These are phyloP conservation scores for Ondatra zibethicus DNA, from an alignment of 2,113 vertebrate species.

Conservation along the genomic window DNA sequence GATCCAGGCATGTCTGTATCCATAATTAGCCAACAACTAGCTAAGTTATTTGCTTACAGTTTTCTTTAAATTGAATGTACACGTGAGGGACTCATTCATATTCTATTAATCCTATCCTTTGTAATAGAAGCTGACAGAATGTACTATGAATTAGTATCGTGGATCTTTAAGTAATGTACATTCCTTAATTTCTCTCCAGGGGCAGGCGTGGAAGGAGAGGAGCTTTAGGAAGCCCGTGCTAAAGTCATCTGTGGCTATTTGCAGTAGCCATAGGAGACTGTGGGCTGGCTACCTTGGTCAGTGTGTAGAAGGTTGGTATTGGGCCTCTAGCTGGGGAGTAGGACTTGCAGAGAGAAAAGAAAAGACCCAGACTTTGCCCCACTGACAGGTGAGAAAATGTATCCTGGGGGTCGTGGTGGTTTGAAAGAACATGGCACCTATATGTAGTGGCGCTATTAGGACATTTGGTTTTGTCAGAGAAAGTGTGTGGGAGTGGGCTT, in stretches of 20 bases:
- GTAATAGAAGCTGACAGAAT: neutral
- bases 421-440: no score
- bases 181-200: neutral
- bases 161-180: neutral
- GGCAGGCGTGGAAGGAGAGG: rapidly evolving
- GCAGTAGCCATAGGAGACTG: neutral
- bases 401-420: neutral
- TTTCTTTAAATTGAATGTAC: conserved; percentile 1
- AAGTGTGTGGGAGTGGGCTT: no score
- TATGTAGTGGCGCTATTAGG: no score
- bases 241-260: neutral
- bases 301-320: neutral
- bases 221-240: neutral
- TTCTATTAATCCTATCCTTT: neutral
- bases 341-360: neutral
- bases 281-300: neutral
- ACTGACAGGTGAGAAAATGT: neutral
- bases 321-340: neutral
- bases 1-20: neutral
- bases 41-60: neutral
- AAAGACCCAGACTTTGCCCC: neutral
- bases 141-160: neutral
- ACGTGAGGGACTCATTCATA: neutral
- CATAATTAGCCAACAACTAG: neutral
- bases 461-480: no score